These are phyloP conservation scores for Melieria crassipennis DNA, from an alignment of 2,888 invertebrate genomes.

Conservation along the genomic window DNA sequence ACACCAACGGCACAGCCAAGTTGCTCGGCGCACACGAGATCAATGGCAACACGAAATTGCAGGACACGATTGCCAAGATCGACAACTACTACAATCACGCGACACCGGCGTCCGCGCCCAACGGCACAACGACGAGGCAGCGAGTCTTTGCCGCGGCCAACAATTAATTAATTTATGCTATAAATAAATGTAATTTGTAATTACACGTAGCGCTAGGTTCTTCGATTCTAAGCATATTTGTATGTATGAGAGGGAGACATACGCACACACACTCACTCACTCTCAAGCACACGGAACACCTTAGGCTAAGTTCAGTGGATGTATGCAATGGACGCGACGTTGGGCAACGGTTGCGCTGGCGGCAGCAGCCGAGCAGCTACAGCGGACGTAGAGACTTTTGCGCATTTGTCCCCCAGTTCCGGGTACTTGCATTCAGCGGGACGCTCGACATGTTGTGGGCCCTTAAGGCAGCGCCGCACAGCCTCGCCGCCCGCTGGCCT, in stretches of 20 bases:
- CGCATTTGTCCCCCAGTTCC: too few relatives aligned
- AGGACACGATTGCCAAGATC: slow-evolving; percentile 53
- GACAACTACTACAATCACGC: slow-evolving; percentile 51
- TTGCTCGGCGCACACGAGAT: slow-evolving; percentile 44
- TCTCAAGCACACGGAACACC: too few relatives aligned
- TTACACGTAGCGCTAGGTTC: background rate
- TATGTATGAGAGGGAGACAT: slow-evolving; percentile 7
- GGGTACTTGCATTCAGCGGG: too few relatives aligned
- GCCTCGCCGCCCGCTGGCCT: too few relatives aligned
- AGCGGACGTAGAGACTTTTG: too few relatives aligned
- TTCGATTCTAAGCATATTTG: background rate
- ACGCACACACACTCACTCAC: background rate
- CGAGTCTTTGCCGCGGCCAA: slow-evolving; percentile 58
- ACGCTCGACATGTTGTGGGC: too few relatives aligned
- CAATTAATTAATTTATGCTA: slow-evolving; percentile 49
- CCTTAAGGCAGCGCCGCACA: too few relatives aligned
- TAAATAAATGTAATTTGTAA: slow-evolving; percentile 35
- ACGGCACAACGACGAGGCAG: slow-evolving; percentile 59
- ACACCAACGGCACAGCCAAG: slow-evolving; percentile 39
- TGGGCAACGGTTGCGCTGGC: background rate
- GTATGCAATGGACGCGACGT: too few relatives aligned
- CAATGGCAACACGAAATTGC: slow-evolving; percentile 54
- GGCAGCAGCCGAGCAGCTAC: background rate
- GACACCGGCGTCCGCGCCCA: slow-evolving; percentile 43
- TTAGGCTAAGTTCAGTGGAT: too few relatives aligned